Evolutionary conservation across 2,113 vertebrate species (phyloP).

Genomic region (Terrapene triunguis): DNA sequence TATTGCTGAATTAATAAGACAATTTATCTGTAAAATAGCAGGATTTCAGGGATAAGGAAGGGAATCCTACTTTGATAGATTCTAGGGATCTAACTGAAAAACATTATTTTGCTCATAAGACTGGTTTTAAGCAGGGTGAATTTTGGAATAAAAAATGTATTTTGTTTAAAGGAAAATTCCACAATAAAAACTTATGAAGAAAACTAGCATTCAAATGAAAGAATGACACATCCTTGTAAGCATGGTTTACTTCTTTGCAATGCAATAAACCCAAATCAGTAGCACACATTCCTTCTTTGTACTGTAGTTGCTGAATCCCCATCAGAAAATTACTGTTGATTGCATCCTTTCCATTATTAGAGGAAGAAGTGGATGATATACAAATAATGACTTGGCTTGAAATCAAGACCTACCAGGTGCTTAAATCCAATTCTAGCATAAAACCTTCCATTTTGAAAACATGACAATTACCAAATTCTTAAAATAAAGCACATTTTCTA

Average conservation of each 20-base stretch:
- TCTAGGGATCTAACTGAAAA: background rate
- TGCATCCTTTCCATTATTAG: background rate
- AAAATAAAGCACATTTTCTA: background rate
- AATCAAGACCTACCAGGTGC: background rate
- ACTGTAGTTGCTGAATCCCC: background rate
- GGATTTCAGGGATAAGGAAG: background rate
- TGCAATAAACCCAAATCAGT: background rate
- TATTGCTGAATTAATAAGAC: background rate
- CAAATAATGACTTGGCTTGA: background rate
- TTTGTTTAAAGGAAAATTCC: constrained; percentile 16
- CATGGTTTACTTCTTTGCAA: background rate
- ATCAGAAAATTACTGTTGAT: constrained; percentile 3
- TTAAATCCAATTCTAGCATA: background rate
- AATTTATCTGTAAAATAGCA: background rate
- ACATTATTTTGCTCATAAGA: background rate
- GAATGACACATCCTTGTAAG: background rate
- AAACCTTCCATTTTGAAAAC: background rate
- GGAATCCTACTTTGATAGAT: background rate
- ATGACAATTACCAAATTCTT: background rate
- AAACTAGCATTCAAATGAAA: background rate
- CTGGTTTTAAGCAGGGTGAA: background rate
- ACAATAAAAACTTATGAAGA: constrained; percentile 19
- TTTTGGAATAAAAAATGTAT: background rate
- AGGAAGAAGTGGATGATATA: background rate
- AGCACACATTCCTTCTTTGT: background rate